Conservation (phyloP, 1,140 invertebrate species). For the Heliconius melpomene region DNA sequence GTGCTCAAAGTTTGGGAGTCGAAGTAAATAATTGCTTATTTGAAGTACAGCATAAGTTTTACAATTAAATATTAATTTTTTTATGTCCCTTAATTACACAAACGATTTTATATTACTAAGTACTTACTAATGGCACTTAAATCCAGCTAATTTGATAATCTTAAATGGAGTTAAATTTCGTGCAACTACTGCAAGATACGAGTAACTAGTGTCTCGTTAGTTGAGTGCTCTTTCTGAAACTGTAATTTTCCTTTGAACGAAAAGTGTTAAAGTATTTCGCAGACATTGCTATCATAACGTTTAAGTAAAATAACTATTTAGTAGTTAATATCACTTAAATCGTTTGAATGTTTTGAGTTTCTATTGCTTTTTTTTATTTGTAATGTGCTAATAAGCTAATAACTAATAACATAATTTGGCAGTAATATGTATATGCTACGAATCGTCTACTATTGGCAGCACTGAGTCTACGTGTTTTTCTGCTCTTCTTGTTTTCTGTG, state of each 20-base stretch:
- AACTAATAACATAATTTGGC: too few relatives aligned
- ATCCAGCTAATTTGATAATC: background rate
- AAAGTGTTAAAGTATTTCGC: conserved; percentile 16
- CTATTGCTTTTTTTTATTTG: too few relatives aligned
- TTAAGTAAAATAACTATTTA: background rate
- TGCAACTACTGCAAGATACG: conserved; percentile 16
- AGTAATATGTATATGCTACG: too few relatives aligned
- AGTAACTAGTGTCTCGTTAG: conserved; percentile 27
- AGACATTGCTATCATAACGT: conserved; percentile 14
- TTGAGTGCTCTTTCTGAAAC: conserved; percentile 37
- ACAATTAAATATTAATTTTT: too few relatives aligned
- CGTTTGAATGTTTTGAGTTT: too few relatives aligned
- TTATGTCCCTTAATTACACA: background rate
- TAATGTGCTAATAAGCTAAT: too few relatives aligned
- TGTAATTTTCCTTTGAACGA: conserved; percentile 34
- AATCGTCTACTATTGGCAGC: too few relatives aligned
- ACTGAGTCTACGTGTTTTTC: too few relatives aligned
- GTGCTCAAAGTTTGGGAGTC: too few relatives aligned
- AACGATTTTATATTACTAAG: background rate
- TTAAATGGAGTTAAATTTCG: conserved; percentile 28
- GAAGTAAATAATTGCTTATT: too few relatives aligned
- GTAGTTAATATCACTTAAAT: background rate
- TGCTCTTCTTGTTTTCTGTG: too few relatives aligned
- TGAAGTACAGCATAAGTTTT: too few relatives aligned
- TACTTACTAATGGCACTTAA: background rate